These are phyloP conservation scores for Burhinus bistriatus DNA, from an alignment of 2,113 vertebrate genomes.

Conservation along the genomic window DNA sequence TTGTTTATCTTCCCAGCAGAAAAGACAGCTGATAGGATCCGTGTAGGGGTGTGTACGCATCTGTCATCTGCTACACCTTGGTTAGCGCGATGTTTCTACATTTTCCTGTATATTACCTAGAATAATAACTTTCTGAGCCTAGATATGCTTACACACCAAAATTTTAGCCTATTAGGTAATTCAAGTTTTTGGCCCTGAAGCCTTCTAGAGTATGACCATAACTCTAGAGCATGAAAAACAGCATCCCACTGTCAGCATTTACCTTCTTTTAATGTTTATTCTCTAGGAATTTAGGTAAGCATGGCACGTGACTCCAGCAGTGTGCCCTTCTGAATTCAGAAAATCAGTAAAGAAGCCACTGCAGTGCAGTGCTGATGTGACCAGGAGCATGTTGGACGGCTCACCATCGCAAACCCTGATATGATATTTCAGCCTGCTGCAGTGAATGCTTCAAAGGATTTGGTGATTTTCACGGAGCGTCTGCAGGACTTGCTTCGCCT, in stretches of 20 bases:
- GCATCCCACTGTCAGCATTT: not conserved
- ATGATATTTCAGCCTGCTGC: not conserved
- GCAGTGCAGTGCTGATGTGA: rapidly evolving
- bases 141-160: not conserved
- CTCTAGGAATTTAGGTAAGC: not conserved
- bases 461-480: not conserved
- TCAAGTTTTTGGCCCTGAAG: not conserved
- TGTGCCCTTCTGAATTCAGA: not conserved
- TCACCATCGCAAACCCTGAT: not conserved
- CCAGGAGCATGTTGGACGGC: not conserved
- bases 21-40: not conserved
- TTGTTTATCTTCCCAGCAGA: not conserved
- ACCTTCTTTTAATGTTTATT: not conserved
- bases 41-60: rapidly evolving
- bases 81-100: not conserved
- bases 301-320: not conserved
- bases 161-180: not conserved
- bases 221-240: not conserved
- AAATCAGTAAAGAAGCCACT: not conserved
- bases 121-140: not conserved
- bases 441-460: not conserved
- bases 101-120: not conserved
- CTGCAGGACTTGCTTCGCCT: not conserved
- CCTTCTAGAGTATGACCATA: not conserved
- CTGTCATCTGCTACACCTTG: not conserved